Conservation (phyloP, 2,797 vertebrate species). For the Aphelocoma californica region DNA sequence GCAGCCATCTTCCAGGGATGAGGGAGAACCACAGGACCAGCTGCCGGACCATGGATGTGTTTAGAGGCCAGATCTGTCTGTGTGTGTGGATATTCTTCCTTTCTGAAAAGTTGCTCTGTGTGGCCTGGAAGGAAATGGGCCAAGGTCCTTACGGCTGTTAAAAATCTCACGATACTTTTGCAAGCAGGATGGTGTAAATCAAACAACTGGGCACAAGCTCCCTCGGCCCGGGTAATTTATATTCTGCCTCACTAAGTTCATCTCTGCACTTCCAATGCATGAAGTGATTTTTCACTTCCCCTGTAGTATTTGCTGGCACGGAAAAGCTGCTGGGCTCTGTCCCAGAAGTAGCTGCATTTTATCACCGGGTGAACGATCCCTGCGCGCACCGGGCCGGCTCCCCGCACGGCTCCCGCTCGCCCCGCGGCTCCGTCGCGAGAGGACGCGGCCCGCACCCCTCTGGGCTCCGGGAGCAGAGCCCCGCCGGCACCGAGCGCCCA, state of each 20-base stretch:
- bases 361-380: conserved; percentile 47
- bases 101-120: not conserved
- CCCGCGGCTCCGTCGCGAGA: not conserved
- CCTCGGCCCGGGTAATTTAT: conserved; percentile 50
- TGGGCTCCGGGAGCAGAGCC: not conserved
- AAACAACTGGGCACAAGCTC: conserved; percentile 31
- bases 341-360: conserved; percentile 66
- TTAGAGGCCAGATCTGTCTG: not conserved
- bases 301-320: conserved; percentile 61
- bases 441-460: not conserved
- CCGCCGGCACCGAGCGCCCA: not conserved
- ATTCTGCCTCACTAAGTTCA: conserved; percentile 62
- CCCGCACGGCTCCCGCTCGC: not conserved
- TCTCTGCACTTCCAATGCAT: conserved; percentile 60
- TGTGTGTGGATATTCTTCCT: not conserved
- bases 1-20: not conserved
- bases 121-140: conserved; percentile 29
- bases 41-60: rapidly evolving
- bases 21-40: not conserved
- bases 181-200: conserved; percentile 48
- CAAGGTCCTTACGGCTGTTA: conserved; percentile 30
- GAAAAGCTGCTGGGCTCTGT: conserved; percentile 61
- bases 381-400: not conserved
- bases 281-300: conserved; percentile 61
- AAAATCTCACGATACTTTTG: conserved; percentile 45